Evolutionary conservation across 2,888 invertebrate genomes (phyloP).

Genomic region (Tenthredo livida): DNA sequence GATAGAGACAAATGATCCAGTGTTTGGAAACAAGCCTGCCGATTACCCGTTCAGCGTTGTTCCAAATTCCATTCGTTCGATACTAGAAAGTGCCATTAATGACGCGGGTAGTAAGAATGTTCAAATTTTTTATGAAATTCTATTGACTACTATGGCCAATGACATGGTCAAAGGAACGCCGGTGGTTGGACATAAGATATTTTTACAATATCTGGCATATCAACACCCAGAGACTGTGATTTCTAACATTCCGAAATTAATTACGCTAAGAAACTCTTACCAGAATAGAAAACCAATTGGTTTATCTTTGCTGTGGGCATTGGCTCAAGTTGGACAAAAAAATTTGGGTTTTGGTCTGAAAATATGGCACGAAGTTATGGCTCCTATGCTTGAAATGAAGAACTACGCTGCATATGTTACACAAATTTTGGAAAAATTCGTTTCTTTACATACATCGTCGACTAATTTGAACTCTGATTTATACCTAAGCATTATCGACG

Average conservation of each 20-base stretch:
- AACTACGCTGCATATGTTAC: conserved; percentile 85
- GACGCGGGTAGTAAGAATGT: conserved; percentile 83
- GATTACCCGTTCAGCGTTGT: conserved; percentile 82
- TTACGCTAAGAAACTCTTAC: conserved; percentile 85
- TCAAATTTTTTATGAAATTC: conserved; percentile 86
- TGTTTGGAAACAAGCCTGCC: conserved; percentile 80
- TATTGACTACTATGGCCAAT: conserved; percentile 85
- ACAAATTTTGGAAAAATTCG: conserved; percentile 81
- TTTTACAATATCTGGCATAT: conserved; percentile 85
- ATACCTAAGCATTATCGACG: conserved; percentile 82
- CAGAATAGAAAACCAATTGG: conserved; percentile 88
- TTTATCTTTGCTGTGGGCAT: conserved; percentile 86
- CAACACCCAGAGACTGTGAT: conserved; percentile 84
- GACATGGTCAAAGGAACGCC: conserved; percentile 85
- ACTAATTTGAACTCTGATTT: conserved; percentile 80
- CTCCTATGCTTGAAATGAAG: conserved; percentile 86
- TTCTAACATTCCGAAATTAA: conserved; percentile 83
- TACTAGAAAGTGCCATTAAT: conserved; percentile 80
- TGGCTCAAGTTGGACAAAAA: conserved; percentile 86
- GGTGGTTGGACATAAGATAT: conserved; percentile 85
- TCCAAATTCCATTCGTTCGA: conserved; percentile 78
- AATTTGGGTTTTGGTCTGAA: conserved; percentile 85
- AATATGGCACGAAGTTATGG: conserved; percentile 88
- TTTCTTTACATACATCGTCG: conserved; percentile 78
- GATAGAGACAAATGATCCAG: conserved; percentile 83